These are phyloP conservation scores for Anoplophora glabripennis DNA, from an alignment of 1,140 invertebrate genomes.

Conservation along the genomic window DNA sequence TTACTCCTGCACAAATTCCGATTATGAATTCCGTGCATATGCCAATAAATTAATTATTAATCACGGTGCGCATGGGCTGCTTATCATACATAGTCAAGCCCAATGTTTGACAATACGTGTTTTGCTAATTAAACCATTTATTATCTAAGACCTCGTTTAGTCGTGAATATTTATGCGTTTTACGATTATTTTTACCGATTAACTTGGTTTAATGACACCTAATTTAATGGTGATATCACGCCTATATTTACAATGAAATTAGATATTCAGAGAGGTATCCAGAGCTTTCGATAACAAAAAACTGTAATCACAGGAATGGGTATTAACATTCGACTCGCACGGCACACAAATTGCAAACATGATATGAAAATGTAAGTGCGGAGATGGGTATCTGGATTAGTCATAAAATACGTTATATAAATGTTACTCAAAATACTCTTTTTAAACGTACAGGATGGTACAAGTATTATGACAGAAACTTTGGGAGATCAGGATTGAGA, in stretches of 20 bases:
- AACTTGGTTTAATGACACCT: conserved; percentile 10
- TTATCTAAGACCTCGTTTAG: conserved; percentile 13
- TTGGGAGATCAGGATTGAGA: too few species aligned
- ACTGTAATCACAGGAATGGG: too few species aligned
- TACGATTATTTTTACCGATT: conserved; percentile 6
- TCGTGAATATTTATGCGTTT: conserved; percentile 4
- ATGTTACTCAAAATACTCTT: too few species aligned
- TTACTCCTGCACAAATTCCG: conserved; percentile 15
- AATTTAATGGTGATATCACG: conserved; percentile 8
- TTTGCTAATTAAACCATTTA: conserved; percentile 27
- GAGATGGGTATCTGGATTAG: too few species aligned
- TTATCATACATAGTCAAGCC: conserved; percentile 28
- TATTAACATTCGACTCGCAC: too few species aligned
- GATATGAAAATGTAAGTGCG: too few species aligned
- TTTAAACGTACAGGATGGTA: too few species aligned
- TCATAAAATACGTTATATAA: too few species aligned
- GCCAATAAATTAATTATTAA: conserved; percentile 30
- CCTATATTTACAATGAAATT: conserved; percentile 7
- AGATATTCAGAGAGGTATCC: conserved; percentile 4
- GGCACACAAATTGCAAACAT: too few species aligned
- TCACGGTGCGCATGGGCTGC: conserved; percentile 22
- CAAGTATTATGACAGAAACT: too few species aligned
- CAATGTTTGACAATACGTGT: conserved; percentile 26
- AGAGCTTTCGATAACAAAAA: too few species aligned
- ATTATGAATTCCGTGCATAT: conserved; percentile 28